A percentile compares a stretch with the other conserved stretches of the same genome.
Conservation (phyloP, 2,888 invertebrate species). For the Microctonus hyperodae region DNA sequence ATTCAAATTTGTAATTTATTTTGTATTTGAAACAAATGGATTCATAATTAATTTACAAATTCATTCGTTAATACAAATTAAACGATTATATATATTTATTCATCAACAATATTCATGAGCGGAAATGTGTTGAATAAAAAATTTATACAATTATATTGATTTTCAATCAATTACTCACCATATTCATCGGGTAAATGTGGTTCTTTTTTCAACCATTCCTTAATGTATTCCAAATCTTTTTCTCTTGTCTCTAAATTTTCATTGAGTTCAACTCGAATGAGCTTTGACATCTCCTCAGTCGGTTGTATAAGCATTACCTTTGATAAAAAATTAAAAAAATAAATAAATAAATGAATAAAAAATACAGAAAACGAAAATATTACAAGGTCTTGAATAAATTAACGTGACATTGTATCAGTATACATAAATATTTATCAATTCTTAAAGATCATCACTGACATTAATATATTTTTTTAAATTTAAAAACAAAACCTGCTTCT, state of each 20-base stretch:
- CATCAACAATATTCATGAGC: too few species aligned
- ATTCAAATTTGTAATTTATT: too few species aligned
- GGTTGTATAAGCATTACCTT: slow-evolving; percentile 73
- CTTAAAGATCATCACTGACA: too few species aligned
- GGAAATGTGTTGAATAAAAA: not conserved
- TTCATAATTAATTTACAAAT: too few species aligned
- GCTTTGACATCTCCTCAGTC: slow-evolving; percentile 71
- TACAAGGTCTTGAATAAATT: too few species aligned
- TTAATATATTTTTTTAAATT: too few species aligned
- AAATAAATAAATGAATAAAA: slow-evolving; percentile 7
- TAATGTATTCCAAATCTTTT: slow-evolving; percentile 68
- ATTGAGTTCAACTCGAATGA: slow-evolving; percentile 74
- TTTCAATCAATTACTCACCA: slow-evolving; percentile 44
- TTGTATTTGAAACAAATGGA: too few species aligned
- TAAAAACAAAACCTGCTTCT: too few species aligned
- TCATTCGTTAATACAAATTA: too few species aligned
- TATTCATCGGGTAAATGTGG: slow-evolving; percentile 68
- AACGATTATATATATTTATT: too few species aligned
- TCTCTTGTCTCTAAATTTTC: slow-evolving; percentile 70
- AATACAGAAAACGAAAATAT: not conserved
- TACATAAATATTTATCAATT: too few species aligned
- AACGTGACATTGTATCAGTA: too few species aligned
- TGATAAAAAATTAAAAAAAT: not conserved
- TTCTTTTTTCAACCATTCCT: slow-evolving; percentile 72
- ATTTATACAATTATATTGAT: not conserved